Conservation (phyloP, 2,888 invertebrate species). For the Furcula furcula region DNA sequence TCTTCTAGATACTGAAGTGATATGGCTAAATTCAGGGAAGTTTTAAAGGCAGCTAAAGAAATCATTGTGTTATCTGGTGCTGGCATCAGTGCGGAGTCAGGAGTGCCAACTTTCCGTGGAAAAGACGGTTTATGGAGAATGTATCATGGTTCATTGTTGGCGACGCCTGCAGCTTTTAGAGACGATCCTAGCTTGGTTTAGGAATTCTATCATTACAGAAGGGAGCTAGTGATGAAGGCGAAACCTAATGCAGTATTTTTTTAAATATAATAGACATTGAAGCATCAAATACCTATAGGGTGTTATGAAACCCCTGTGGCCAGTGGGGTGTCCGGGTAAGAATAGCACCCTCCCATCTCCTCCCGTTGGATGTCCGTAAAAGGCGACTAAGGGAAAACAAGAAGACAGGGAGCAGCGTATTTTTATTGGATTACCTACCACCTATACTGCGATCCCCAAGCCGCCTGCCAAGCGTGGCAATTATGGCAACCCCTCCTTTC, state of each 20-base stretch:
- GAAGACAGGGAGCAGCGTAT: no score
- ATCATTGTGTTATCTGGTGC: constrained; percentile 84
- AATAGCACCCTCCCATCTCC: no score
- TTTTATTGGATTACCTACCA: no score
- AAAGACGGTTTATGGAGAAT: constrained; percentile 84
- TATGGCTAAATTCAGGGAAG: constrained; percentile 67
- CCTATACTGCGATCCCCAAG: no score
- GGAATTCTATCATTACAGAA: constrained; percentile 92
- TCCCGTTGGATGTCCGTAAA: no score
- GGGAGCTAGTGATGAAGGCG: constrained; percentile 85
- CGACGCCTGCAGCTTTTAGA: constrained; percentile 85
- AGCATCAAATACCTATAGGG: no score
- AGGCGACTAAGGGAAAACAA: no score
- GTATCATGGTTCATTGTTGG: constrained; percentile 64
- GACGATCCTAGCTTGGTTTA: constrained; percentile 88
- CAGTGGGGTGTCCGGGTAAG: no score
- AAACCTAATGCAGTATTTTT: constrained; percentile 82
- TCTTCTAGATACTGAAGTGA: constrained; percentile 28
- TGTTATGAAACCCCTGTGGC: no score
- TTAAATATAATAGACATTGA: no score
- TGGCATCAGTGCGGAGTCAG: constrained; percentile 88
- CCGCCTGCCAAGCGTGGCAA: no score
- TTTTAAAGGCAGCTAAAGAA: constrained; percentile 77
- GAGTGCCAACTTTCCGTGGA: constrained; percentile 91
- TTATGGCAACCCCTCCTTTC: no score